Conservation (phyloP, 2,888 invertebrate species). For the Amphipoea lucens region DNA sequence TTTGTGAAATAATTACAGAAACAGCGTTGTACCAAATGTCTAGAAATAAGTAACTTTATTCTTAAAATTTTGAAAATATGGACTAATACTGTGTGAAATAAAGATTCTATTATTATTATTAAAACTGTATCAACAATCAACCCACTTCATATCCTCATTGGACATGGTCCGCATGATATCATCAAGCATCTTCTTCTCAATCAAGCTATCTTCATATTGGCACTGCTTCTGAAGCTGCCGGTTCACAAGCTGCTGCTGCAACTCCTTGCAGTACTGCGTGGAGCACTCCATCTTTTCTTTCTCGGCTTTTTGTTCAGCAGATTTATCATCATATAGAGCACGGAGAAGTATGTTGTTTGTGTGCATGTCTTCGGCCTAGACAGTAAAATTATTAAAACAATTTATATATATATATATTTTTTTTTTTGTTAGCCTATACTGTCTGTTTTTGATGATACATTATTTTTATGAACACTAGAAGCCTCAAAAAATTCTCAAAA, state of each 20-base stretch:
- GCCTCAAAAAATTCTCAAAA: too few relatives aligned
- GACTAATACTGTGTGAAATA: neutral
- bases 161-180: constrained; percentile 90
- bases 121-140: neutral
- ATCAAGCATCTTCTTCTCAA: constrained; percentile 92
- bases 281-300: constrained; percentile 71
- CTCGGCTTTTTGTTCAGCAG: constrained; percentile 78
- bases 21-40: neutral
- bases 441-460: too few relatives aligned
- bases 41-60: neutral
- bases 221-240: constrained; percentile 87
- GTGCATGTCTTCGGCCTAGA: constrained; percentile 80
- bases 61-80: neutral
- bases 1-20: neutral
- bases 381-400: neutral
- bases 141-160: constrained; percentile 91
- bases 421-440: too few relatives aligned
- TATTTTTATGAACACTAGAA: too few relatives aligned
- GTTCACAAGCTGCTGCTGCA: constrained; percentile 91
- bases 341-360: constrained; percentile 79
- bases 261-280: constrained; percentile 85
- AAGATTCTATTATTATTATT: neutral
- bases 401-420: too few relatives aligned
- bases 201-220: constrained; percentile 89
- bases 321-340: constrained; percentile 81